phyloP scores from a whole-genome alignment of 1,140 invertebrate species.

The Holotrichia oblita region DNA sequence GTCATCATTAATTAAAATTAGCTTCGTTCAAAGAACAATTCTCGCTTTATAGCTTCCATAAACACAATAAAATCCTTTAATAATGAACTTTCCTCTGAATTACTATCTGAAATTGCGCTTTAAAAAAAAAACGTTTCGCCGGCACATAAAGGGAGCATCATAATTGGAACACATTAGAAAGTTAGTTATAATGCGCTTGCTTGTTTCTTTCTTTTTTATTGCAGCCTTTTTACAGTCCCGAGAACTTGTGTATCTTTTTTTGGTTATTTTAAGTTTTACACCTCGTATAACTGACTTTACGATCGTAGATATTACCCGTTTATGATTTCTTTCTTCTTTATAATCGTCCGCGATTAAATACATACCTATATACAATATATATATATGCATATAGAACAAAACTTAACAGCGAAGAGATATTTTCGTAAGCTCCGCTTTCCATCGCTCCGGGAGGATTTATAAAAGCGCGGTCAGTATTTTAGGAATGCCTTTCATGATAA shows the following conservation, averaged over 20 bases:
- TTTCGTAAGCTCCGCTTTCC: background rate
- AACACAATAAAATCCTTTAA: too few relatives aligned
- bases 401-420: background rate
- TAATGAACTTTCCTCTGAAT: too few relatives aligned
- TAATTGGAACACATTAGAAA: too few relatives aligned
- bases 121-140: too few relatives aligned
- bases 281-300: background rate
- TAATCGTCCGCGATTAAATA: background rate
- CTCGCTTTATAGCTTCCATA: too few relatives aligned
- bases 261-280: background rate
- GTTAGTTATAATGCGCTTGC: too few relatives aligned
- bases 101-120: too few relatives aligned
- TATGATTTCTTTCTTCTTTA: background rate
- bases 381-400: background rate
- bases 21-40: too few relatives aligned
- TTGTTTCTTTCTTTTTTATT: too few relatives aligned
- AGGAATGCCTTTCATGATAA: background rate
- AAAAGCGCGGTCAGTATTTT: constrained; percentile 1
- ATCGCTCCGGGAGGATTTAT: background rate
- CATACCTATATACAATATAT: too few relatives aligned
- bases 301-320: background rate
- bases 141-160: too few relatives aligned
- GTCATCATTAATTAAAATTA: too few relatives aligned
- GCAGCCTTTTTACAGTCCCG: background rate
- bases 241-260: background rate